Evolutionary conservation across 1,140 invertebrate species (phyloP).

Genomic region (Zaprionus tsacasi): DNA sequence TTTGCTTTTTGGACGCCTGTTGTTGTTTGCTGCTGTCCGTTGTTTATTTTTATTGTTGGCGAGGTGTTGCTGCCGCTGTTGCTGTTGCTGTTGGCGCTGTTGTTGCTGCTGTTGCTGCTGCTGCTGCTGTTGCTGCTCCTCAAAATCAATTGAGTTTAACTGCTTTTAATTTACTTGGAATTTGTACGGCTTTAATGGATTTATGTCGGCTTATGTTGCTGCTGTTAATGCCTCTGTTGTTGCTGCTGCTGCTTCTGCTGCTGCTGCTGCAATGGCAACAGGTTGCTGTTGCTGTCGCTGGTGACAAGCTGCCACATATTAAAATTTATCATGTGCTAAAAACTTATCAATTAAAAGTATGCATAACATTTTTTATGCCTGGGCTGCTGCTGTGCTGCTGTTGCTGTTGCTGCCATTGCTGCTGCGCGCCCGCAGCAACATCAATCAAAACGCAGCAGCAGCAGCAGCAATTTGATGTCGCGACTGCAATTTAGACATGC

Average conservation of each 20-base stretch:
- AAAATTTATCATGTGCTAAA: constrained; percentile 84
- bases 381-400: constrained; percentile 35
- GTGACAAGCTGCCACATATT: constrained; percentile 68
- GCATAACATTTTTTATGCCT: constrained; percentile 75
- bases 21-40: constrained; percentile 43
- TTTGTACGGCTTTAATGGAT: constrained; percentile 80
- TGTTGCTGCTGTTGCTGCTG: constrained; percentile 55
- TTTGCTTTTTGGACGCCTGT: constrained; percentile 41
- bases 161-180: constrained; percentile 81
- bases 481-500: constrained; percentile 82
- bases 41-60: constrained; percentile 79
- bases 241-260: constrained; percentile 17
- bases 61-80: constrained; percentile 63
- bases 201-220: constrained; percentile 74
- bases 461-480: constrained; percentile 70
- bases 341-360: constrained; percentile 84
- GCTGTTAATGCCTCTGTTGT: constrained; percentile 7
- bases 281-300: constrained; percentile 40
- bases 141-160: constrained; percentile 81
- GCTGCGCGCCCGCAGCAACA: constrained; percentile 65
- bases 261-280: constrained; percentile 38
- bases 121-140: constrained; percentile 59
- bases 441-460: constrained; percentile 68
- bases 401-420: constrained; percentile 6
- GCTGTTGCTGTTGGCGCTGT: constrained; percentile 43